Base-by-base conservation (phyloP, 2,113 vertebrate species). In the Alligator mississippiensis region DNA sequence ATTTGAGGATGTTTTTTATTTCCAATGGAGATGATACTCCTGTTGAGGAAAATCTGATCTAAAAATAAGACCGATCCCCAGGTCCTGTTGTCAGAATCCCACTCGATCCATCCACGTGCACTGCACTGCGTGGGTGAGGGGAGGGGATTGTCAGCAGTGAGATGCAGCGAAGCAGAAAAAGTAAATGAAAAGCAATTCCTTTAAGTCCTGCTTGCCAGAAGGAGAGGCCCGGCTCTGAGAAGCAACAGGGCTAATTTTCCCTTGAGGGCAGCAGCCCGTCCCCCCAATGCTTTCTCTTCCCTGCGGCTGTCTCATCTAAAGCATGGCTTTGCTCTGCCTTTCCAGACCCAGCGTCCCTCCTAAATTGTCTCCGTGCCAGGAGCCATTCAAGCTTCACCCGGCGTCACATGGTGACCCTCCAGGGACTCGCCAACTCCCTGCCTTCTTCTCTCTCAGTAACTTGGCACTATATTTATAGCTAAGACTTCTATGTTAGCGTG, bases 231-330 rank as follows among this genome's bases (percentile, higher is more conserved):
- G 5, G 30, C 27, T 78, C 4, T 34, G 68, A 47, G 4, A 70
- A 22, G 68, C 9, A 34, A 70, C 30, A 19, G 30, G 19, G 7
- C 18, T 38, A 5, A 11, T 58, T 61, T 11, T 74, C 74, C 54
- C 15, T 27, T 3, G 47, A 34, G 80, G 30, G 28, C 59, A 62
- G 16, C 59, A 2, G 47, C 84, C 11, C 68, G 47, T 77, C n/a
- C 1, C 2, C 47, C 22, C 14, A 1, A 21, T 91, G 3, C 54
- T 19, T 24, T 10, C 28, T 13, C 0, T 70, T 58, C 21, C 66
- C 28, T 5, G 3, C 2, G 9, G 0, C 12, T 3, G 13, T 25
- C 0, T 79, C 72, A 80, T 13, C 27, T 3, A 62, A 2, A 70
- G 72, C 17, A 9, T 47, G 47, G 47, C 47, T 47, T 47, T 47